Evolutionary conservation across 30 jellyfish, hydroid and myxozoan genomes (phyloP).

Genomic region (Phacellophora camtschatica): DNA sequence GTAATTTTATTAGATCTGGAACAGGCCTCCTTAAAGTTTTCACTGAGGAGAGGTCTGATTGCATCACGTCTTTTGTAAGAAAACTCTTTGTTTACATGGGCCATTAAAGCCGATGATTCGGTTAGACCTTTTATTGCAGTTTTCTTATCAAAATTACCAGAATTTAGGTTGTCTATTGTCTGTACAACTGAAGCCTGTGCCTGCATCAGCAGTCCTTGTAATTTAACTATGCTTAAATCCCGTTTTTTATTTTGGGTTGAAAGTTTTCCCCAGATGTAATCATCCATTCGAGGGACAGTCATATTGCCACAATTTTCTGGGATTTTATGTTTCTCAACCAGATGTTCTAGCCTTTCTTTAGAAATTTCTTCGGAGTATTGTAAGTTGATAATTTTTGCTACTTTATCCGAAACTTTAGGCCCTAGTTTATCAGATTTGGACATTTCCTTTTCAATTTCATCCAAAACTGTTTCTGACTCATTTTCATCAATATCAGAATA

Average conservation of each 20-base stretch:
- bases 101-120: not conserved
- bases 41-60: not conserved
- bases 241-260: not conserved
- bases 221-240: not conserved
- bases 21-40: not conserved
- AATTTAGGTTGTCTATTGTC: not conserved
- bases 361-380: not conserved
- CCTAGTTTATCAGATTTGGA: not conserved
- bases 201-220: not conserved
- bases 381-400: not conserved
- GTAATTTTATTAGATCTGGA: not conserved
- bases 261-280: not conserved
- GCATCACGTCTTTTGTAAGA: slow-evolving; percentile 11
- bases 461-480: not conserved
- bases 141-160: not conserved
- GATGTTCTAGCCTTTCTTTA: not conserved
- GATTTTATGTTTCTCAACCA: not conserved
- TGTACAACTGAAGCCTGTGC: not conserved
- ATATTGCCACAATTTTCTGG: not conserved
- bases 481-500: not conserved
- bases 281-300: not conserved
- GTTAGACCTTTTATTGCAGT: not conserved
- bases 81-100: not conserved
- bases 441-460: not conserved
- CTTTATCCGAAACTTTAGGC: not conserved